Base-by-base conservation (phyloP, 2,797 vertebrate genomes). In the Enteromius anoplus region DNA sequence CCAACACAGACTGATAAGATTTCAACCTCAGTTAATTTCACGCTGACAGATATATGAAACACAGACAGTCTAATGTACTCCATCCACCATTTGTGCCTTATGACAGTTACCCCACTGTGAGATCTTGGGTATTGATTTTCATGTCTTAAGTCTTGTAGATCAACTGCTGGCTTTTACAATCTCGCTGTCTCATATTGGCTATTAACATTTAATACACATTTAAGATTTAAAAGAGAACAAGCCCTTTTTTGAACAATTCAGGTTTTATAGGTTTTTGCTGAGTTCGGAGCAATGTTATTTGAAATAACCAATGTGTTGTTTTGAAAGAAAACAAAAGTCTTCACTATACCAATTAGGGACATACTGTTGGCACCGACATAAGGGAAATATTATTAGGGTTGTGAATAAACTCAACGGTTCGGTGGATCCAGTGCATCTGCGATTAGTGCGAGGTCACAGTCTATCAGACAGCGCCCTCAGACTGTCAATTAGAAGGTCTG, bases 401-500 rank as follows among this genome's bases (percentile, higher is more conserved):
- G 17, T 77, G 34, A 60, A 72, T 82, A 77, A 64, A 21, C 47
- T 65, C 47, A 78, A 81, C 8, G 29, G 68, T 66, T 79, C 42
- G 55, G 45, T 29, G 55, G 55, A 70, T 47, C 70, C 72, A 42
- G 8, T 23, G 23, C 29, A 55, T 37, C 78, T 70, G 26, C 19
- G 64, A 51, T 58, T 71, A 37, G 14, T 55, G n/a, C 14, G 12
- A 49, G 42, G 47, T 78, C 71, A 85, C 49, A 78, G 34, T 75
- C 68, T 68, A 37, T 70, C 75, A 84, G 62, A 26, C 42, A 58
- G 10, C 5, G 3, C 58, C 47, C 62, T 58, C n/a, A 4, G 65
- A 78, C 72, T 29, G 69, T 60, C 86, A 86, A 84, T 87, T 87
- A 84, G 81, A 73, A 70, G 53, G n/a, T 37, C 58, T 81, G 69